These are phyloP conservation scores for Cyanoramphus novaezelandiae DNA, from an alignment of 2,113 vertebrate species.

Conservation along the genomic window DNA sequence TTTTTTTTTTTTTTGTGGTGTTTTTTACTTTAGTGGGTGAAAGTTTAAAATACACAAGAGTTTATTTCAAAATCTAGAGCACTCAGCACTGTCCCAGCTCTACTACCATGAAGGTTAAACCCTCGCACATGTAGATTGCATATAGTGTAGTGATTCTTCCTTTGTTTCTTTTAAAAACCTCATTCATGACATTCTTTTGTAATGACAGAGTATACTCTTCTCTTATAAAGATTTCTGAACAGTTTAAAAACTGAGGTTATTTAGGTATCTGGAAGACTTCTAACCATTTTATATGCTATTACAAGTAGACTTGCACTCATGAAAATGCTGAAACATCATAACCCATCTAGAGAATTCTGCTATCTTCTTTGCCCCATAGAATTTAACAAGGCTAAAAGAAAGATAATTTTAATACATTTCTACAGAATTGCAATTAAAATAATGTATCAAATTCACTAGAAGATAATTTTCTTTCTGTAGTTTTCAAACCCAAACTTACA, in stretches of 20 bases:
- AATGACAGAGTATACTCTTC: not conserved
- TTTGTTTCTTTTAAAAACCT: not conserved
- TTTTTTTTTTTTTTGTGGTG: not conserved
- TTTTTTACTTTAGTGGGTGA: not conserved
- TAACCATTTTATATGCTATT: not conserved
- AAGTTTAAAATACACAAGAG: not conserved
- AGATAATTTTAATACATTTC: not conserved
- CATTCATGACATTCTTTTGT: not conserved
- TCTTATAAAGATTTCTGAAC: not conserved
- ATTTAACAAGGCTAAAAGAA: not conserved
- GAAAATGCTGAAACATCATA: not conserved
- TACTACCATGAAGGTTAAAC: not conserved
- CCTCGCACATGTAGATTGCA: rapidly evolving
- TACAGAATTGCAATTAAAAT: not conserved
- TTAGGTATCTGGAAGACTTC: not conserved
- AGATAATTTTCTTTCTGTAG: not conserved
- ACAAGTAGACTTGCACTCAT: not conserved
- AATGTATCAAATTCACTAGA: not conserved
- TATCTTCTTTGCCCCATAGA: rapidly evolving
- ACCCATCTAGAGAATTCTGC: not conserved
- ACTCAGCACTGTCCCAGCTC: not conserved
- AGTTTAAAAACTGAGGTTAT: not conserved
- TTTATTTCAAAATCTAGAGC: not conserved
- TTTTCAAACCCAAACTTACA: not conserved
- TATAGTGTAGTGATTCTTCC: not conserved